Evolutionary conservation across 1,140 invertebrate genomes (phyloP), one percentile per base, ranked within the genome.

Genomic region (Amphibalanus amphitrite): DNA sequence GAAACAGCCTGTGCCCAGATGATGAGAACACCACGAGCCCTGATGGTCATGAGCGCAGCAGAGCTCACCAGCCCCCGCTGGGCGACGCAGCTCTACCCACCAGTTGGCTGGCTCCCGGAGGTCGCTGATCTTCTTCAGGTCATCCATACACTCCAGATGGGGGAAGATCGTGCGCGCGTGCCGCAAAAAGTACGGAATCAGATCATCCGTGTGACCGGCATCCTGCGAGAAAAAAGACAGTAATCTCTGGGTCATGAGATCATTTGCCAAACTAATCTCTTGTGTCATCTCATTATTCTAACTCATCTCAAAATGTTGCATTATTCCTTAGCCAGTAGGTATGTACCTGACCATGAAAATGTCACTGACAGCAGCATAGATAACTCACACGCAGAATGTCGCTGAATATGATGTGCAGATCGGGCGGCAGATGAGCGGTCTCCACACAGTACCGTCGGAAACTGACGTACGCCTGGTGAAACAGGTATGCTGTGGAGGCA

Each of bases 81-180:
- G 97, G 89, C 89, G 90, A 74, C 70, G 80, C 69, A 72, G 59
- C 29, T 69, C 17, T 28, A 77, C 78, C 81, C 84, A 93, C 97
- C 97, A 99, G 79, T 90, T 92, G 20, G 93, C 88, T 29, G 97
- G 97, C 69, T 87, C 86, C 71, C 92, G 84, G 69, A 99, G 82
- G 81, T 99, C 96, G 75, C 94, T 93, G 75, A 99, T 98, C 81
- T 95, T 90, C 77, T 90, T 93, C 59, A 99, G 83, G 79, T 99
- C 96, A 79, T 98, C 95, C 85, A 99, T 89, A 80, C 94, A 98
- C 73, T 97, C 92, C 33, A 99, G 84, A 83, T 99, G 97, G 20
- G 97, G 97, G 82, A 95, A 99, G 74, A 95, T 90, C 77, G 90
- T 84, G 82, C 88, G 89, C 0, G 94, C 90, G 84, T 98, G 93